These are phyloP conservation scores for Lytechinus variegatus DNA, from an alignment of 35 echinoderm and acorn worm genomes.

Conservation along the genomic window DNA sequence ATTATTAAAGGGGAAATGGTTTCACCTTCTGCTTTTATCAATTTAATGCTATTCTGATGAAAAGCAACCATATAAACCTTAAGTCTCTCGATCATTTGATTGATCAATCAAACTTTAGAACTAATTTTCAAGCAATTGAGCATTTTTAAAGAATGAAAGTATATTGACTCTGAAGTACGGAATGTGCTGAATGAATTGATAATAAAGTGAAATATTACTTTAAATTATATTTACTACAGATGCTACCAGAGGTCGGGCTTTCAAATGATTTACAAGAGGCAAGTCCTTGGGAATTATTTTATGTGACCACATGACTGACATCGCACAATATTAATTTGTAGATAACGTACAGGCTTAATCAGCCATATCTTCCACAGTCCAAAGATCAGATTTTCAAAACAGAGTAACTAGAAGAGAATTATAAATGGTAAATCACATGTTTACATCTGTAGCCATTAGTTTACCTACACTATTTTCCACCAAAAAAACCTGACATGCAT, in stretches of 20 bases:
- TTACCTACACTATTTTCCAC: not conserved
- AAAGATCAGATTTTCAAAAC: not conserved
- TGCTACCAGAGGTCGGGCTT: not conserved
- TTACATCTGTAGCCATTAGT: not conserved
- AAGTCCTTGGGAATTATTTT: not conserved
- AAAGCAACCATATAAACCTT: too few relatives aligned
- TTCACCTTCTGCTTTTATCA: not conserved
- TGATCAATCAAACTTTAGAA: too few relatives aligned
- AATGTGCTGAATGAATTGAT: not conserved
- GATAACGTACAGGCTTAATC: not conserved
- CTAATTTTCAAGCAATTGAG: too few relatives aligned
- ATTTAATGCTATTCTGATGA: too few relatives aligned
- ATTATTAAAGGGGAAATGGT: not conserved
- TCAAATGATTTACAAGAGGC: not conserved
- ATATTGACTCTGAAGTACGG: not conserved
- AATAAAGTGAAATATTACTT: not conserved
- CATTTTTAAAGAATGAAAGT: not conserved
- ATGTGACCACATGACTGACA: not conserved
- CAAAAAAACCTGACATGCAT: not conserved
- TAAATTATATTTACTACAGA: too few relatives aligned
- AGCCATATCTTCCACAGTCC: not conserved
- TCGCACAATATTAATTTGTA: not conserved
- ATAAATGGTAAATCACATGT: not conserved
- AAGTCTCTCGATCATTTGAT: too few relatives aligned
- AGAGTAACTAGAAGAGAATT: not conserved